Conservation (phyloP, 2,113 vertebrate genomes). For the Coracopsis vasa region DNA sequence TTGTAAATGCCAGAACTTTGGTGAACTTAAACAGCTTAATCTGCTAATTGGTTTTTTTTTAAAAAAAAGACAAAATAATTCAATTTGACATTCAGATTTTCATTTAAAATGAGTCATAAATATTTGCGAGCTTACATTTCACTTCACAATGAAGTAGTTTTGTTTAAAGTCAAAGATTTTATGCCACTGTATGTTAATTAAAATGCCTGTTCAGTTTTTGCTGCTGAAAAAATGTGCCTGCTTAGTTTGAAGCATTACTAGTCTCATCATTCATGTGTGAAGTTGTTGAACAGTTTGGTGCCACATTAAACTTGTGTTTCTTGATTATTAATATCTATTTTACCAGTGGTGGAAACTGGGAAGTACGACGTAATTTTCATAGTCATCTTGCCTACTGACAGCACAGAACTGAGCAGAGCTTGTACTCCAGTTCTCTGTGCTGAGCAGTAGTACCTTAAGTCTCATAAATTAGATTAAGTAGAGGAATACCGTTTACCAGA, state of each 20-base stretch:
- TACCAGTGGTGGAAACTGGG: not conserved
- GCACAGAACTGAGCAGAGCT: not conserved
- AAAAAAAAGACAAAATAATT: not conserved
- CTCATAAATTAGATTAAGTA: fast-evolving
- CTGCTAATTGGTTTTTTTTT: too few relatives aligned
- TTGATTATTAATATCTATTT: not conserved
- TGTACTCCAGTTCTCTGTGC: not conserved
- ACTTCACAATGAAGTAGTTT: not conserved
- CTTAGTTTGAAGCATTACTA: not conserved
- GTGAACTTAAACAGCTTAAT: not conserved
- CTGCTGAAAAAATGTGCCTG: not conserved
- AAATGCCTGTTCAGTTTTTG: not conserved
- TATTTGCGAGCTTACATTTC: not conserved
- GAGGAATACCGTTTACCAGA: not conserved
- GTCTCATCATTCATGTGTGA: not conserved
- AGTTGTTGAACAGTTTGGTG: not conserved
- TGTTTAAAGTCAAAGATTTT: not conserved
- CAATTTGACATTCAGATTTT: not conserved
- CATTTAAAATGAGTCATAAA: not conserved
- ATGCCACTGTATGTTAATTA: not conserved
- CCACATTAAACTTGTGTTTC: not conserved
- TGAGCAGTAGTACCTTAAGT: not conserved
- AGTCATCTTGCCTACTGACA: not conserved
- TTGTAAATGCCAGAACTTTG: not conserved
- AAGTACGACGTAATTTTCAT: not conserved